A percentile compares a stretch with the other conserved stretches of the same genome.
phyloP scores from a whole-genome alignment of 2,113 vertebrate species.

The Boulengeromyrus knoepffleri region DNA sequence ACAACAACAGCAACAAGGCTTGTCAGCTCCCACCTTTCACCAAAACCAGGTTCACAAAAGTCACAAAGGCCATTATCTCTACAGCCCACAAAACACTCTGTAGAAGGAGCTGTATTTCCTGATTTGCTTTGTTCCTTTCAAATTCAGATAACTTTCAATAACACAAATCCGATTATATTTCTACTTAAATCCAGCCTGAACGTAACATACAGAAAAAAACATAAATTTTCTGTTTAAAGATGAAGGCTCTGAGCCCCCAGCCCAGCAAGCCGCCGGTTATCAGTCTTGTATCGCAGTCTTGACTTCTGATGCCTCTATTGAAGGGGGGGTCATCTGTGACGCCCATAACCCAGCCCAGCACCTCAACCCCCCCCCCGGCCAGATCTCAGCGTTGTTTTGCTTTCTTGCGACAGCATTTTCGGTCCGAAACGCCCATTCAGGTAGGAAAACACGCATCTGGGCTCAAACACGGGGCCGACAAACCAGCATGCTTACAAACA shows the following conservation, averaged over 20 bases:
- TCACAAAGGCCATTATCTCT: neutral
- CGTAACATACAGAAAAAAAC: neutral
- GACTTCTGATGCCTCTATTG: slow-evolving; percentile 54
- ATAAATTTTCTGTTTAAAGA: neutral
- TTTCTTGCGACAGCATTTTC: slow-evolving; percentile 13
- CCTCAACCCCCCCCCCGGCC: neutral
- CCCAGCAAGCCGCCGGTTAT: neutral
- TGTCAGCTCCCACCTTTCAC: neutral
- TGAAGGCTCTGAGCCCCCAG: no score
- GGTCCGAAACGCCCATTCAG: slow-evolving; percentile 53
- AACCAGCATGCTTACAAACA: neutral
- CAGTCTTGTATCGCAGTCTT: slow-evolving; percentile 46
- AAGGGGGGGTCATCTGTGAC: slow-evolving; percentile 48
- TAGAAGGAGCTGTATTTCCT: neutral
- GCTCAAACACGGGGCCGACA: neutral
- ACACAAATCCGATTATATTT: neutral
- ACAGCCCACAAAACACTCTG: neutral
- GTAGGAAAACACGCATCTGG: slow-evolving; percentile 46
- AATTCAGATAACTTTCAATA: neutral
- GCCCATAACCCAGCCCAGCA: slow-evolving; percentile 15
- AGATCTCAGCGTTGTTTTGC: slow-evolving; percentile 27
- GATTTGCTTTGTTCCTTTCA: neutral
- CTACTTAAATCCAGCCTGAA: neutral
- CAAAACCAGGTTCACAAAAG: neutral
- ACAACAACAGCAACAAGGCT: neutral